Base-by-base conservation (phyloP, 2,113 vertebrate species). In the Chroicocephalus ridibundus region DNA sequence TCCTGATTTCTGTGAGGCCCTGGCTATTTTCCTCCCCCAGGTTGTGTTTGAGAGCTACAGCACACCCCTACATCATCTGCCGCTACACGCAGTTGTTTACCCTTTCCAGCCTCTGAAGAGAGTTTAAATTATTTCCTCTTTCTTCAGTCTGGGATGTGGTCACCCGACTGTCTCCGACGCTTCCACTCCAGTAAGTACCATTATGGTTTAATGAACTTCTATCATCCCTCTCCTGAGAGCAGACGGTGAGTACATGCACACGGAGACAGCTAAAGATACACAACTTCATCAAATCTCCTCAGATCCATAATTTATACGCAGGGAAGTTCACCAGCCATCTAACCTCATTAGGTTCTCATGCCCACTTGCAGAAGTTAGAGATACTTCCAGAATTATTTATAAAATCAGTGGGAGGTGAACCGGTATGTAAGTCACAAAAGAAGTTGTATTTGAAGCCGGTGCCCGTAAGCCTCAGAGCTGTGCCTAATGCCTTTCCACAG, bases 101-200 rank as follows among this genome's bases (percentile, higher is more conserved):
- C 20, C 52, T 88, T 55, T 15, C 52, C 91, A 92, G 81, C 62
- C 75, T 38, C 68, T 54, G 54, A 70, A 70, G 64, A 90, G 57
- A 61, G 34, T 52, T 92, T 21, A 17, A 78, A 62, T 94, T 31
- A 78, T 47, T 86, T 86, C 91, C 94, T 75, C 32, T 22, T 79
- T 77, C 92, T 82, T 42, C 90, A 74, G 4, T 26, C 32, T 64
- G 92, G 95, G 93, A 75, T 96, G 95, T 86, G 93, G 96, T 83
- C 85, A 90, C 84, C 38, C 3, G 1, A 3, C 91, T 82, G 93
- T 60, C 93, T 93, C 64, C 0, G 3, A 10, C 27, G 68, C 88
- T 96, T 95, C 96, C 96, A 88, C 64, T 84, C 90, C 90, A 74
- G 88, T 15, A 61, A 91, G 70, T 38, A 32, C 92, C 90, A 90